A percentile compares a stretch with the other conserved stretches of the same genome.
Evolutionary conservation across 2,797 vertebrate genomes (phyloP).

Genomic region (Girardinus metallicus): DNA sequence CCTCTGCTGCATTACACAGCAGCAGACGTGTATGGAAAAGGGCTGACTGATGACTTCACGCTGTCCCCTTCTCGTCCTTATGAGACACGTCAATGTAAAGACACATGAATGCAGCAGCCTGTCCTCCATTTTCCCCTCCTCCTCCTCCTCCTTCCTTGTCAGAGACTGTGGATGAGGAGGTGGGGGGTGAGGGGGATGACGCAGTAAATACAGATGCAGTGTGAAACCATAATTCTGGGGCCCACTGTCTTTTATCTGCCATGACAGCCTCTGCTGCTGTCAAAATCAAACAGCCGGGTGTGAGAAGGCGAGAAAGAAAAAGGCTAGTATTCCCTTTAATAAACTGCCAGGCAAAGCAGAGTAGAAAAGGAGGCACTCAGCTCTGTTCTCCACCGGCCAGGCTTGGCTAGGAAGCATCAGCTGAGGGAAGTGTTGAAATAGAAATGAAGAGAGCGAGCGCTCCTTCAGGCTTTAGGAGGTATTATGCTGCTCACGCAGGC

Average conservation of each 20-base stretch:
- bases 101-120: slow-evolving; percentile 77
- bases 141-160: slow-evolving; percentile 64
- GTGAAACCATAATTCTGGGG: slow-evolving; percentile 66
- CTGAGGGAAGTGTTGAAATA: slow-evolving; percentile 68
- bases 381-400: slow-evolving; percentile 58
- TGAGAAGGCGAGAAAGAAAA: slow-evolving; percentile 63
- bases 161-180: slow-evolving; percentile 39
- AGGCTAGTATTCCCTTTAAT: slow-evolving; percentile 87
- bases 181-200: slow-evolving; percentile 66
- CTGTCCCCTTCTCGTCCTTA: slow-evolving; percentile 69
- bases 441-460: slow-evolving; percentile 78
- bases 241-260: slow-evolving; percentile 81
- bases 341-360: slow-evolving; percentile 81
- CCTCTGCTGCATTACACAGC: slow-evolving; percentile 53
- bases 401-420: slow-evolving; percentile 61
- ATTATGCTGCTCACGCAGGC: slow-evolving; percentile 81
- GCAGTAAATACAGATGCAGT: slow-evolving; percentile 79
- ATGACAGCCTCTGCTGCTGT: slow-evolving; percentile 83
- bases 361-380: slow-evolving; percentile 63
- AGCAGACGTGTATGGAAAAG: slow-evolving; percentile 55
- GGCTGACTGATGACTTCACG: slow-evolving; percentile 74
- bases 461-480: slow-evolving; percentile 80
- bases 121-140: slow-evolving; percentile 79
- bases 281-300: slow-evolving; percentile 81
- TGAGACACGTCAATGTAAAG: slow-evolving; percentile 79